Conservation (phyloP, 2,888 invertebrate genomes). For the Selenia dentaria region DNA sequence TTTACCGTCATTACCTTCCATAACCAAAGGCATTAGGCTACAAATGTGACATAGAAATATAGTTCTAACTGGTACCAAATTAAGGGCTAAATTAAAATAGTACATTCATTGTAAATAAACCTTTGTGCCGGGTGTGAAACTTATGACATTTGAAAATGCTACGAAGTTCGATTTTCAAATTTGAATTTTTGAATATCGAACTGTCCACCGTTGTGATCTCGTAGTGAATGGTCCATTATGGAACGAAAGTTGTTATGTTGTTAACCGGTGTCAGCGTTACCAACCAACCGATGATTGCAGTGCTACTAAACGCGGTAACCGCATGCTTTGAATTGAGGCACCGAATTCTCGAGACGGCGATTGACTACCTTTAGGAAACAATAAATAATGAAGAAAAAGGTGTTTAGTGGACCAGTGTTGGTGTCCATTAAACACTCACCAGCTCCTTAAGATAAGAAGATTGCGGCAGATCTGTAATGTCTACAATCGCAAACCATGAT, state of each 20-base stretch:
- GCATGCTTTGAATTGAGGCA: too few species aligned
- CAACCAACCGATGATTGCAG: not conserved
- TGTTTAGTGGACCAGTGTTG: too few species aligned
- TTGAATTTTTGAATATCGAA: slow-evolving; percentile 58
- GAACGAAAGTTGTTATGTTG: slow-evolving; percentile 11
- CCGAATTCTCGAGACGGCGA: too few species aligned
- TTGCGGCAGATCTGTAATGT: too few species aligned
- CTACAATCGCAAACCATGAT: too few species aligned
- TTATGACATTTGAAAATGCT: slow-evolving; percentile 72
- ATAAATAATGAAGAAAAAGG: too few species aligned
- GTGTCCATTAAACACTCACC: too few species aligned
- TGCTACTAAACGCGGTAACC: too few species aligned
- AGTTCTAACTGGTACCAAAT: rapidly evolving
- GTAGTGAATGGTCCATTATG: slow-evolving; percentile 26
- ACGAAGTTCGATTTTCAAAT: slow-evolving; percentile 47
- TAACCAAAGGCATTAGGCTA: slow-evolving; percentile 40
- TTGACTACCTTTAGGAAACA: too few species aligned
- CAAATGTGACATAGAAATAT: slow-evolving; percentile 1
- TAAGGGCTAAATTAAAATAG: slow-evolving; percentile 31
- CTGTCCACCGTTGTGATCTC: slow-evolving; percentile 34
- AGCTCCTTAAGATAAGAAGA: too few species aligned
- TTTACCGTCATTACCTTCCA: slow-evolving; percentile 54
- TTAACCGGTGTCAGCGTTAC: slow-evolving; percentile 8
- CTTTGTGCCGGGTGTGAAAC: slow-evolving; percentile 64
- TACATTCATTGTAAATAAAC: slow-evolving; percentile 15